phyloP scores from a whole-genome alignment of 2,797 vertebrate genomes.

The Babyrousa celebensis region DNA sequence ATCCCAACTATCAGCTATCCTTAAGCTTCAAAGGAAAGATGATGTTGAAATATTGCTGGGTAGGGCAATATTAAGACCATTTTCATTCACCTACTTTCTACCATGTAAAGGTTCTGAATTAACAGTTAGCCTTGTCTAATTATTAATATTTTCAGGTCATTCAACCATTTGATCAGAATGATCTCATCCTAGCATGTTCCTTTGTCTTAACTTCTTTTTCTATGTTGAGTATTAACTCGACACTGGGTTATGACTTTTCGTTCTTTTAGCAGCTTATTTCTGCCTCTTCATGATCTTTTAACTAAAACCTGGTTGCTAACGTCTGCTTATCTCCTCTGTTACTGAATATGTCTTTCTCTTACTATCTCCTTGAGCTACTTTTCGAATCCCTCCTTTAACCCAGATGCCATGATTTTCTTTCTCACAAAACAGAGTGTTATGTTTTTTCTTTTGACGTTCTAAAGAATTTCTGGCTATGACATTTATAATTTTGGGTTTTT shows the following conservation, averaged over 20 bases:
- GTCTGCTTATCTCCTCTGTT: constrained; percentile 14
- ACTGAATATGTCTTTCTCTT: constrained; percentile 34
- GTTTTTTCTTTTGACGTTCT: not conserved
- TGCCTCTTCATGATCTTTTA: constrained; percentile 9
- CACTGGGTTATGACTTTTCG: not conserved
- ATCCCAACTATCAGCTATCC: not conserved
- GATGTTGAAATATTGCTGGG: not conserved
- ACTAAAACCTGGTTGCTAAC: not conserved
- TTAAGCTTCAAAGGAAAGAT: constrained; percentile 26
- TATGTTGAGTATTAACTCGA: not conserved
- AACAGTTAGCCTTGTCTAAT: constrained; percentile 5
- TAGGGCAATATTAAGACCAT: not conserved
- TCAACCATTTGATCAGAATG: constrained; percentile 39
- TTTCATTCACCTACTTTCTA: constrained; percentile 17
- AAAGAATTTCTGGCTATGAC: constrained; percentile 61
- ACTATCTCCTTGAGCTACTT: constrained; percentile 4
- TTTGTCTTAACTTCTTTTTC: constrained; percentile 6
- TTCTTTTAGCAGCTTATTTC: not conserved
- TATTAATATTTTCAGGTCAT: not conserved
- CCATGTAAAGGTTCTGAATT: not conserved
- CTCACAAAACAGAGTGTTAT: constrained; percentile 4
- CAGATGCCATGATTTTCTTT: constrained; percentile 50
- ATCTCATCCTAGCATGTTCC: not conserved
- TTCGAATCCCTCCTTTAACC: constrained; percentile 1
- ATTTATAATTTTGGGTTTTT: not conserved